These are phyloP conservation scores for Erebia aethiops DNA, from an alignment of 2,888 invertebrate genomes.

Conservation along the genomic window DNA sequence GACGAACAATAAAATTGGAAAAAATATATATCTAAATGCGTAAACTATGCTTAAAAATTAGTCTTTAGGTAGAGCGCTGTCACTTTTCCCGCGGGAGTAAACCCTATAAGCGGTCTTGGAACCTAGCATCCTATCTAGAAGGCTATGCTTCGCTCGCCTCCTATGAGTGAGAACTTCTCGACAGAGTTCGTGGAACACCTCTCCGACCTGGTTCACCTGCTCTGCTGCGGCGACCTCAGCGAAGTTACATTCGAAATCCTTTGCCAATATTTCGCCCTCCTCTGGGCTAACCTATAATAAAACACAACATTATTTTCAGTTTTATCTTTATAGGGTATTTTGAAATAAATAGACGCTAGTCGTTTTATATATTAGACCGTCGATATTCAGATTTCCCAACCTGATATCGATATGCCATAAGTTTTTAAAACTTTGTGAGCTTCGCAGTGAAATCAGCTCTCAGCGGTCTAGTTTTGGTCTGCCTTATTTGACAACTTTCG, in stretches of 20 bases:
- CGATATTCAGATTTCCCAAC: too few species aligned
- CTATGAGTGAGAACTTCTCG: slow-evolving; percentile 90
- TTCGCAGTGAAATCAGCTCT: too few species aligned
- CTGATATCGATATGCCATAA: too few species aligned
- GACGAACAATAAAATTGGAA: slow-evolving; percentile 30
- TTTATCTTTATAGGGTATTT: background rate
- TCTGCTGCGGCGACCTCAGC: slow-evolving; percentile 95
- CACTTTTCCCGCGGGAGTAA: slow-evolving; percentile 94
- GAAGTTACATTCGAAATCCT: slow-evolving; percentile 94
- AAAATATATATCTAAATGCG: slow-evolving; percentile 41
- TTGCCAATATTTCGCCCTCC: slow-evolving; percentile 94
- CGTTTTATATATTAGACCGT: too few species aligned
- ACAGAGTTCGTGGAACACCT: slow-evolving; percentile 93
- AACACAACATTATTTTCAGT: background rate
- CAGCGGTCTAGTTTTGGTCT: too few species aligned
- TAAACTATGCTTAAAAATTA: slow-evolving; percentile 53
- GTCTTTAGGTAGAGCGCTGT: slow-evolving; percentile 93
- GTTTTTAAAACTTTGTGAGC: too few species aligned
- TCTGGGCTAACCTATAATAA: slow-evolving; percentile 87
- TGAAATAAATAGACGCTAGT: background rate
- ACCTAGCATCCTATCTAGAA: slow-evolving; percentile 92
- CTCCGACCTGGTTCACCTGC: slow-evolving; percentile 92
- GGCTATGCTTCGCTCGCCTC: slow-evolving; percentile 92
- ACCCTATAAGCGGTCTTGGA: slow-evolving; percentile 87
- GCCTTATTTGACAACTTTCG: too few species aligned